Evolutionary conservation across 1,140 invertebrate species (phyloP).

Genomic region (Magallana ariakensis): DNA sequence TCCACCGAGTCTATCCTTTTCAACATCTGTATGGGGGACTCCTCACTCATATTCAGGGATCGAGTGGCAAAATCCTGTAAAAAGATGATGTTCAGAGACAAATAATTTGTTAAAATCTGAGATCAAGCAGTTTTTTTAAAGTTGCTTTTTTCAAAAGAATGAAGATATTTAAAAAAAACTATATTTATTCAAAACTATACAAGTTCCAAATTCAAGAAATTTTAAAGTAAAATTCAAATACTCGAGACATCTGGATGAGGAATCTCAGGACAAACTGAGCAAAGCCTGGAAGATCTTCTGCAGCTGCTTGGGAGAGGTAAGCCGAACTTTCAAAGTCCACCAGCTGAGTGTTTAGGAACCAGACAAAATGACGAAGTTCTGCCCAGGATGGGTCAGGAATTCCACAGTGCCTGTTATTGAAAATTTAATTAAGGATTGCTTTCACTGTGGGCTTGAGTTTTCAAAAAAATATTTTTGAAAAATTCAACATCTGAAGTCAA

Average conservation of each 20-base stretch:
- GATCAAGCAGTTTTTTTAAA: not conserved
- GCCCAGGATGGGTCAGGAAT: conserved; percentile 78
- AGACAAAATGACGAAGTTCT: conserved; percentile 76
- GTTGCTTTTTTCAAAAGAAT: not conserved
- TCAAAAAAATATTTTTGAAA: too few relatives aligned
- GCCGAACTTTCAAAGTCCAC: conserved; percentile 71
- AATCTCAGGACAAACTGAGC: conserved; percentile 74
- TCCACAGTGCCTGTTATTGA: too few relatives aligned
- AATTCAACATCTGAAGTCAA: too few relatives aligned
- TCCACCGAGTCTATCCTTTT: conserved; percentile 11
- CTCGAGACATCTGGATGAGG: conserved; percentile 76
- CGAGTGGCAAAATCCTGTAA: conserved; percentile 76
- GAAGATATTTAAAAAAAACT: not conserved
- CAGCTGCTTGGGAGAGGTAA: conserved; percentile 66
- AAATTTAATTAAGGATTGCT: too few relatives aligned
- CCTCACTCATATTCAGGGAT: conserved; percentile 70
- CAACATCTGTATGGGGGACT: conserved; percentile 55
- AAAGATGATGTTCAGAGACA: not conserved
- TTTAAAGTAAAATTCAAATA: conserved; percentile 50
- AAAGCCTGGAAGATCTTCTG: conserved; percentile 75
- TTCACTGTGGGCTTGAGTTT: too few relatives aligned
- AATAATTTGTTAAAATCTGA: not conserved
- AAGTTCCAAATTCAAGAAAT: not conserved
- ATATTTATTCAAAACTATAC: not conserved
- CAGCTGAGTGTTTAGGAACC: conserved; percentile 76